Conservation (phyloP, 2,113 vertebrate genomes). For the Hippocampus barbouri region DNA sequence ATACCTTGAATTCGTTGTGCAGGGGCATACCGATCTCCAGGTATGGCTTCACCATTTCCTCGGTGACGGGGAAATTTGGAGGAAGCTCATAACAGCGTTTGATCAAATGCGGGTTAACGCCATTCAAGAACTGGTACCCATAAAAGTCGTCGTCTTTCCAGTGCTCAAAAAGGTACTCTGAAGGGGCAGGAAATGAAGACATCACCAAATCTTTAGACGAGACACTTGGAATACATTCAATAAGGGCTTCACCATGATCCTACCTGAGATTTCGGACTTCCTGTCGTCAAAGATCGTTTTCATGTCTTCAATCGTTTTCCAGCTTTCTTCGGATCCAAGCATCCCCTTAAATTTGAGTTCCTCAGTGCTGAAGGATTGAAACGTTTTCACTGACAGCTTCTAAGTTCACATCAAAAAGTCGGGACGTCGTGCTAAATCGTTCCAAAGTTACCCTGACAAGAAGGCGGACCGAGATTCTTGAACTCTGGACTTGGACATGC, state of each 20-base stretch:
- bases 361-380: conserved; percentile 13
- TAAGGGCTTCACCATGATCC: background rate
- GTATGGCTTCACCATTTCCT: conserved; percentile 79
- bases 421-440: background rate
- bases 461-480: background rate
- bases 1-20: conserved; percentile 79
- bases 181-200: background rate
- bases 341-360: conserved; percentile 49
- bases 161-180: conserved; percentile 78
- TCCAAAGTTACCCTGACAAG: background rate
- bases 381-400: too few relatives aligned
- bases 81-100: conserved; percentile 76
- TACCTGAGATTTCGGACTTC: conserved; percentile 49
- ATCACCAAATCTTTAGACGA: too few relatives aligned
- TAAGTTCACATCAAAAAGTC: background rate
- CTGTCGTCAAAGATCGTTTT: conserved; percentile 30
- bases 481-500: background rate
- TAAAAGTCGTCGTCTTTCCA: conserved; percentile 82
- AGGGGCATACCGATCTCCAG: conserved; percentile 74
- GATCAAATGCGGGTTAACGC: conserved; percentile 82
- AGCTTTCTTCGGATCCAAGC: conserved; percentile 25
- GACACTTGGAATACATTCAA: too few relatives aligned
- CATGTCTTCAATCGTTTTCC: conserved; percentile 46
- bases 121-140: conserved; percentile 87
- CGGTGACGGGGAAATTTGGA: conserved; percentile 82